Conservation (phyloP, 2,797 vertebrate genomes). For the Poecilia picta region DNA sequence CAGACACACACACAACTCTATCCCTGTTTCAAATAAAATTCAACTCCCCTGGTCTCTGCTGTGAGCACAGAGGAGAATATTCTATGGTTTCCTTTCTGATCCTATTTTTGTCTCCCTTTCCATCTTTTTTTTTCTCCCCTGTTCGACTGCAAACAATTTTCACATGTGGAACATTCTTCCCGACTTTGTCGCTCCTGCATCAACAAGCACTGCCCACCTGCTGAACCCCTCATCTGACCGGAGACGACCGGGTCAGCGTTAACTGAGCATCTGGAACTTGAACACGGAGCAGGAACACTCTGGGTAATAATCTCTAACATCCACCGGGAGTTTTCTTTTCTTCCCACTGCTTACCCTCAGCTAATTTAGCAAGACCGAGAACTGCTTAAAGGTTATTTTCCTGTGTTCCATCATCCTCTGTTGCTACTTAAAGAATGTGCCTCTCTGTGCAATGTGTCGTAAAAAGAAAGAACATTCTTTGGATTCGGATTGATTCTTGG, state of each 20-base stretch:
- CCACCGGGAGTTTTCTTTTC: neutral
- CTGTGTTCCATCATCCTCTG: conserved; percentile 37
- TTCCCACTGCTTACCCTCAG: conserved; percentile 3
- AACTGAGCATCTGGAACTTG: conserved; percentile 39
- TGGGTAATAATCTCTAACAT: conserved; percentile 2
- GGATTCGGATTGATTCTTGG: neutral
- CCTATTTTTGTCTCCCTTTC: neutral
- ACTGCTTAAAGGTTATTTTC: conserved; percentile 11
- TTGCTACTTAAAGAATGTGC: conserved; percentile 11
- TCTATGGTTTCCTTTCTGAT: conserved; percentile 4
- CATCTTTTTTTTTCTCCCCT: neutral
- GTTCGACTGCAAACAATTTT: conserved; percentile 63
- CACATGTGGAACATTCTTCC: conserved; percentile 64
- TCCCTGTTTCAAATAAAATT: conserved; percentile 6
- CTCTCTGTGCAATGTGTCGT: conserved; percentile 8
- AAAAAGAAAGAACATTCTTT: neutral
- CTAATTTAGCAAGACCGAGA: neutral
- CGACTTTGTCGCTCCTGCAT: conserved; percentile 29
- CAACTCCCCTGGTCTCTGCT: conserved; percentile 12
- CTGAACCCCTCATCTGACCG: conserved; percentile 47
- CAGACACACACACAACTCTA: conserved; percentile 6
- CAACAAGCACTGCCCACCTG: conserved; percentile 50
- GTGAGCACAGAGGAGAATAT: conserved; percentile 6
- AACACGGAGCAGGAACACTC: conserved; percentile 7
- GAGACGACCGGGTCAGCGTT: conserved; percentile 30